Percentiles rank a stretch among this genome's conserved stretches.
phyloP scores from a whole-genome alignment of 2,888 invertebrate species.

The Synanthedon formicaeformis region DNA sequence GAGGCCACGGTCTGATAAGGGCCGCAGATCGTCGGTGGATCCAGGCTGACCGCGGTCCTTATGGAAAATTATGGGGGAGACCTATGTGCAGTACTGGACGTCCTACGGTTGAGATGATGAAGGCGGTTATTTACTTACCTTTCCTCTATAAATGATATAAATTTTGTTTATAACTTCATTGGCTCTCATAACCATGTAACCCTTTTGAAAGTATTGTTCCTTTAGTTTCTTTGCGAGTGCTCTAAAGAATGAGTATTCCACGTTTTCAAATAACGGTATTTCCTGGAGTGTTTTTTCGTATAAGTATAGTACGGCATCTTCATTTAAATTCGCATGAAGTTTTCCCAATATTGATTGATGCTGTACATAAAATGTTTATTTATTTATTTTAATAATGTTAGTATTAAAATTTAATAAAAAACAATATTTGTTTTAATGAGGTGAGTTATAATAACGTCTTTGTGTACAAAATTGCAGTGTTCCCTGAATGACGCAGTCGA shows the following conservation, averaged over 20 bases:
- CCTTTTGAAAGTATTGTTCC: slow-evolving; percentile 56
- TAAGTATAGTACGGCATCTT: slow-evolving; percentile 65
- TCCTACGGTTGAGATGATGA: too few relatives aligned
- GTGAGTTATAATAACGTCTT: background rate
- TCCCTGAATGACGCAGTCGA: too few relatives aligned
- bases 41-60: too few relatives aligned
- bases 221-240: slow-evolving; percentile 61
- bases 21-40: too few relatives aligned
- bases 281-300: slow-evolving; percentile 65
- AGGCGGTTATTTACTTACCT: slow-evolving; percentile 24
- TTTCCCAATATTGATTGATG: slow-evolving; percentile 60
- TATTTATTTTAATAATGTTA: background rate
- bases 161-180: slow-evolving; percentile 53
- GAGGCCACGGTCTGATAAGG: too few relatives aligned
- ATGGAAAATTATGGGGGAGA: too few relatives aligned
- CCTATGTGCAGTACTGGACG: too few relatives aligned
- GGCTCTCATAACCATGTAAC: slow-evolving; percentile 51
- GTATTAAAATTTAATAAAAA: background rate
- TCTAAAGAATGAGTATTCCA: slow-evolving; percentile 65
- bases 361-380: slow-evolving; percentile 17
- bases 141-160: slow-evolving; percentile 62
- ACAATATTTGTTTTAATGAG: background rate
- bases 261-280: slow-evolving; percentile 65
- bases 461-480: background rate
- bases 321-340: slow-evolving; percentile 64